Percentiles rank a stretch among this genome's conserved stretches.
Evolutionary conservation across 2,797 vertebrate genomes (phyloP).

Genomic region (Anomalospiza imberbis): DNA sequence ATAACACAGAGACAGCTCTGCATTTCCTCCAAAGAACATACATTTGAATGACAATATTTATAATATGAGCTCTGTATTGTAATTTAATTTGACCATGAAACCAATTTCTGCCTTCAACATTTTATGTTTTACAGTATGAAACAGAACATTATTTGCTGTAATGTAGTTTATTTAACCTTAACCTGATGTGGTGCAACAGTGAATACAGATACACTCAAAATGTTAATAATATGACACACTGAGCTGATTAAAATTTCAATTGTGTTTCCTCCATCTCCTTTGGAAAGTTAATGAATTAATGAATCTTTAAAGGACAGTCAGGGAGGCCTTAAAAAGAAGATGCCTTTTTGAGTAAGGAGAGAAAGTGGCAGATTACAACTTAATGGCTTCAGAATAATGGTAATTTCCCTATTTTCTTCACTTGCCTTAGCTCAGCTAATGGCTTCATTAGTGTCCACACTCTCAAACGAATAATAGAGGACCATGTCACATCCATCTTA

Average conservation of each 20-base stretch:
- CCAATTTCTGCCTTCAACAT: conserved; percentile 58
- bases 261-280: conserved; percentile 76
- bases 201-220: conserved; percentile 70
- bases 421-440: conserved; percentile 84
- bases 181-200: conserved; percentile 67
- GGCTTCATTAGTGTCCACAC: conserved; percentile 85
- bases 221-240: conserved; percentile 81
- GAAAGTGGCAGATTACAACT: conserved; percentile 83
- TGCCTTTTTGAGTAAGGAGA: conserved; percentile 79
- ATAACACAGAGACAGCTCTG: background rate
- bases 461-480: conserved; percentile 79
- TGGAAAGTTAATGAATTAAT: conserved; percentile 94
- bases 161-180: conserved; percentile 74
- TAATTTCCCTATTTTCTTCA: conserved; percentile 85
- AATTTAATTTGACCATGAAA: conserved; percentile 69
- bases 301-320: conserved; percentile 84
- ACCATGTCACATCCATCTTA: conserved; percentile 83
- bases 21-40: conserved; percentile 41
- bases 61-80: conserved; percentile 29
- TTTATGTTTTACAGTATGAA: conserved; percentile 66
- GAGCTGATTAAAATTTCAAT: conserved; percentile 79
- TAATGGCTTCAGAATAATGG: conserved; percentile 86
- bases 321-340: conserved; percentile 81
- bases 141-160: conserved; percentile 70
- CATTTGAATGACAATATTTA: conserved; percentile 36